These are phyloP conservation scores for Ormyrus labotus DNA, from an alignment of 2,888 invertebrate species.

Conservation along the genomic window DNA sequence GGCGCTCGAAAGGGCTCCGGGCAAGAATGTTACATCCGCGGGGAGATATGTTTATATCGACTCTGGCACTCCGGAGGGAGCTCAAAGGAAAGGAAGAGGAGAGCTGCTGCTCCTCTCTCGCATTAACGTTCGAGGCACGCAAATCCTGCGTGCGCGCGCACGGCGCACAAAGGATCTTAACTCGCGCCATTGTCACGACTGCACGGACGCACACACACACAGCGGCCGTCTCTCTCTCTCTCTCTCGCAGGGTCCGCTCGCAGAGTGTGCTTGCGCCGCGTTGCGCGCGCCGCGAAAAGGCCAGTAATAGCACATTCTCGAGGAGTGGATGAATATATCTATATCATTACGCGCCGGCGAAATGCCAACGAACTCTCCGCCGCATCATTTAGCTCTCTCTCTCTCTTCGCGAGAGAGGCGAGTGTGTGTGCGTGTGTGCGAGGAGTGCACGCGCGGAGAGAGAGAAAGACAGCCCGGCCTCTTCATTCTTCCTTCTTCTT, in stretches of 20 bases:
- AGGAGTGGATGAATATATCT: constrained; percentile 60
- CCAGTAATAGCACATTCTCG: constrained; percentile 61
- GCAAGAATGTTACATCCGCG: no score
- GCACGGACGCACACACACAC: neutral
- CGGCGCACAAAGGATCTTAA: constrained; percentile 59
- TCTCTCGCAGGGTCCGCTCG: neutral
- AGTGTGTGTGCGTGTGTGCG: no score
- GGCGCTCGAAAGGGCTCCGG: no score
- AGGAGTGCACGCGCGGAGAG: no score
- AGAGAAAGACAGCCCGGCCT: no score
- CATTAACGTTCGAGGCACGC: constrained; percentile 61
- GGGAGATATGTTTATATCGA: no score
- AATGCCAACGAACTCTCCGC: constrained; percentile 63
- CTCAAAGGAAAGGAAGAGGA: neutral
- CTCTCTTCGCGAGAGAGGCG: neutral
- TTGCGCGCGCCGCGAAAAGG: constrained; percentile 56
- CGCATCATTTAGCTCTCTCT: constrained; percentile 53
- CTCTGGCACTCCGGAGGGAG: no score
- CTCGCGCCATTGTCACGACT: constrained; percentile 59
- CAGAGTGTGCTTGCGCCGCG: constrained; percentile 41
- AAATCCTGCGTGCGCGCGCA: constrained; percentile 52
- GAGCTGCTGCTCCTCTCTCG: neutral
- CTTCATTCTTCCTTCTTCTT: no score
- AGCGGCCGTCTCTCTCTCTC: neutral
- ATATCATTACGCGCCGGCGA: constrained; percentile 57